phyloP scores from a whole-genome alignment of 2,888 invertebrate species.

The Ommatoiulus sabulosus region DNA sequence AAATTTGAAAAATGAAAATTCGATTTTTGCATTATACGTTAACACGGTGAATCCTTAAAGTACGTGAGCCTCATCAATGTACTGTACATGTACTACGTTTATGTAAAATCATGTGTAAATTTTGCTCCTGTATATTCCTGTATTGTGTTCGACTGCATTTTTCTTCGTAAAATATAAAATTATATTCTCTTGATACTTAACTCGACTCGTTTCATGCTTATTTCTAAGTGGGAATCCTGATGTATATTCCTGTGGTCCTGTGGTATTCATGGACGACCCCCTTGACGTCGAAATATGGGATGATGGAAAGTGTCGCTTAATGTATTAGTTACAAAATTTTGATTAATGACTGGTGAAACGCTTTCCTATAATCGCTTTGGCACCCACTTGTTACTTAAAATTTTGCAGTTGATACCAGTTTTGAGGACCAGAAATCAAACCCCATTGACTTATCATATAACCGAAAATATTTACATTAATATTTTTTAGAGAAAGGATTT shows the following conservation, averaged over 20 bases:
- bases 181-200: background rate
- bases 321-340: background rate
- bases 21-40: background rate
- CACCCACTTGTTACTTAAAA: background rate
- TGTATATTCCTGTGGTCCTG: too few relatives aligned
- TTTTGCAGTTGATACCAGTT: slow-evolving; percentile 35
- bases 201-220: background rate
- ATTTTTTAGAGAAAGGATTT: background rate
- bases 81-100: background rate
- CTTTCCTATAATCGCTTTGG: background rate
- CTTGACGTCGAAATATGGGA: background rate
- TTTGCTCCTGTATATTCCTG: background rate
- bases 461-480: background rate
- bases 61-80: background rate
- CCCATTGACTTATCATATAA: background rate
- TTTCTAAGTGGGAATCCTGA: too few relatives aligned
- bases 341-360: background rate
- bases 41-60: background rate
- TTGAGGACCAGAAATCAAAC: background rate
- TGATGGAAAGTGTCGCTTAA: background rate
- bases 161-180: background rate
- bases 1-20: background rate
- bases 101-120: background rate
- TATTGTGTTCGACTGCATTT: background rate
- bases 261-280: background rate